Evolutionary conservation across 1,140 invertebrate species (phyloP).

Genomic region (Cydia strobilella): DNA sequence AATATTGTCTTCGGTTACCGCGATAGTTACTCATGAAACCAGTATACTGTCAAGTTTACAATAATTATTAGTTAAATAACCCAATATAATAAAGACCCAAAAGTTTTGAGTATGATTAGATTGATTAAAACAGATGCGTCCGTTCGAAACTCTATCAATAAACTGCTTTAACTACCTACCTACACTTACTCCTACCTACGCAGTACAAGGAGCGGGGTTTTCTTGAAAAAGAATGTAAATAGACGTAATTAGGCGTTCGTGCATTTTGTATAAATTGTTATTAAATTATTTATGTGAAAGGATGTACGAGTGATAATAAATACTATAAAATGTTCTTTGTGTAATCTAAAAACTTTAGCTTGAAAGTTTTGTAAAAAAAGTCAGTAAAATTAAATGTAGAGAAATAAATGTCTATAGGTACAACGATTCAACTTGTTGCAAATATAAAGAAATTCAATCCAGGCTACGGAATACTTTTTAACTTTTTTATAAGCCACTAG

Average conservation of each 20-base stretch:
- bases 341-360: too few relatives aligned
- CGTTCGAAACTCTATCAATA: conserved; percentile 2
- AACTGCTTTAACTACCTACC: neutral
- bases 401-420: neutral
- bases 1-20: too few relatives aligned
- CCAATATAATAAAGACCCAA: conserved; percentile 7
- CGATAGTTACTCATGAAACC: too few relatives aligned
- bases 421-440: neutral
- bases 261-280: too few relatives aligned
- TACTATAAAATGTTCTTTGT: too few relatives aligned
- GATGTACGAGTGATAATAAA: too few relatives aligned
- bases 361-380: too few relatives aligned
- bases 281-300: too few relatives aligned
- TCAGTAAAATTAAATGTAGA: too few relatives aligned
- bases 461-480: neutral
- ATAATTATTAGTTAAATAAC: neutral
- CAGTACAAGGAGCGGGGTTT: neutral
- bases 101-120: conserved; percentile 15
- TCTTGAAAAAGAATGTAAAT: too few relatives aligned
- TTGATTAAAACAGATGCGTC: conserved; percentile 8
- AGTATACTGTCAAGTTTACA: neutral
- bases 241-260: too few relatives aligned
- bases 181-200: neutral
- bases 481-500: conserved; percentile 13
- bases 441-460: neutral